These are phyloP conservation scores for Carettochelys insculpta DNA, from an alignment of 2,113 vertebrate species.

Conservation along the genomic window DNA sequence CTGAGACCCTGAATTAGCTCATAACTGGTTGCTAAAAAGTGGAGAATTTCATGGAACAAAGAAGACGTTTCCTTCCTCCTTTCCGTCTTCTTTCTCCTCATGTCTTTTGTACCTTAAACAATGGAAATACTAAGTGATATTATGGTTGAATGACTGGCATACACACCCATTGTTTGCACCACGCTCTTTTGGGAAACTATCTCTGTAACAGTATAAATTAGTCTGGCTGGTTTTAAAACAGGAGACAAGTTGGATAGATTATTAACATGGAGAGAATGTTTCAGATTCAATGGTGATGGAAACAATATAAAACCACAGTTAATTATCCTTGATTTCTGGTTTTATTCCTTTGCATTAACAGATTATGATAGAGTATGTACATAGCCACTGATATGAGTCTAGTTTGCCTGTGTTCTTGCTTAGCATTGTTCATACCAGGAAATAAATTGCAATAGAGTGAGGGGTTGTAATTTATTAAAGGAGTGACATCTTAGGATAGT, in stretches of 20 bases:
- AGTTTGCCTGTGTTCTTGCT: not conserved
- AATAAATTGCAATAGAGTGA: not conserved
- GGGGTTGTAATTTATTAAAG: not conserved
- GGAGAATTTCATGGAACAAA: not conserved
- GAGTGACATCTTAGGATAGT: not conserved
- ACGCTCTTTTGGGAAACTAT: not conserved
- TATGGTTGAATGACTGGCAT: not conserved
- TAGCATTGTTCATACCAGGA: not conserved
- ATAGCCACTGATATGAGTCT: not conserved
- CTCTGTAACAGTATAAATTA: not conserved
- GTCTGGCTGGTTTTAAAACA: not conserved
- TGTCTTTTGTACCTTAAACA: conserved; percentile 30
- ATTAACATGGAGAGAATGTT: not conserved
- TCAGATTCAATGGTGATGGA: not conserved
- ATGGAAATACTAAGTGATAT: not conserved
- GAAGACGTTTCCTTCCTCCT: not conserved
- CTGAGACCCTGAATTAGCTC: not conserved
- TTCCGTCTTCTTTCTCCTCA: not conserved
- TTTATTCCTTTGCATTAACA: not conserved
- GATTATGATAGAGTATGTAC: not conserved
- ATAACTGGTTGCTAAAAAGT: not conserved
- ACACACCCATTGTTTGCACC: not conserved
- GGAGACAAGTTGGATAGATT: not conserved
- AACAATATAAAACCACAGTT: not conserved
- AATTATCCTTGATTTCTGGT: not conserved